These are phyloP conservation scores for Lepidurus arcticus DNA, from an alignment of 1,140 invertebrate species.

Conservation along the genomic window DNA sequence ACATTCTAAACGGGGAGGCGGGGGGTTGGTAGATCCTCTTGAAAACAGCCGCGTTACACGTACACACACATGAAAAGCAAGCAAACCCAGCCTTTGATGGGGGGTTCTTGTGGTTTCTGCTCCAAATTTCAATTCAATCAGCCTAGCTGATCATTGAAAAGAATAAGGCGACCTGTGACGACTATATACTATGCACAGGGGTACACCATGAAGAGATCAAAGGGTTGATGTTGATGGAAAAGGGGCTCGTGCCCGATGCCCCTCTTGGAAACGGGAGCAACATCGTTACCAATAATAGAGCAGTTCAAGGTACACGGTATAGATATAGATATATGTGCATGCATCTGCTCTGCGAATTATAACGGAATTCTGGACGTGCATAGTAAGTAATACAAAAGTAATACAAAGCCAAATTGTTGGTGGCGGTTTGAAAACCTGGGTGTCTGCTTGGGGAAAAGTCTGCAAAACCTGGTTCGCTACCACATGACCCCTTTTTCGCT, in stretches of 20 bases:
- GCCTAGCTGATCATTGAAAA: neutral
- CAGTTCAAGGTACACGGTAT: slow-evolving; percentile 4
- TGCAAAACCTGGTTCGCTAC: neutral
- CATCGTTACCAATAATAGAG: slow-evolving; percentile 10
- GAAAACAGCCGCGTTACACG: slow-evolving; percentile 10
- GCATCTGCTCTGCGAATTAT: slow-evolving; percentile 15
- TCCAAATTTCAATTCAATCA: slow-evolving; percentile 19
- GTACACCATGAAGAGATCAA: slow-evolving; percentile 11
- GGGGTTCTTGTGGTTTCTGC: neutral
- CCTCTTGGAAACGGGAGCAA: slow-evolving; percentile 5
- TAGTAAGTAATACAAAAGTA: neutral
- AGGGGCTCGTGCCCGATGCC: neutral
- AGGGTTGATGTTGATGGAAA: slow-evolving; percentile 13
- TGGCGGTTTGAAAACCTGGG: neutral
- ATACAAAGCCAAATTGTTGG: neutral
- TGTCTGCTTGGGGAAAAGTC: neutral
- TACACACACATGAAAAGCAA: slow-evolving; percentile 14
- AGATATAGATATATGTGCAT: too few species aligned
- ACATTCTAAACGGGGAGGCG: neutral
- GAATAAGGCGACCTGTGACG: slow-evolving; percentile 11
- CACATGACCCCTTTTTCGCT: neutral
- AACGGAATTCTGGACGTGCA: neutral
- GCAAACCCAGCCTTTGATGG: neutral
- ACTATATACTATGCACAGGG: neutral
- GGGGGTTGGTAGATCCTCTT: neutral